Evolutionary conservation across 2,888 invertebrate genomes (phyloP), one percentile per base, ranked within the genome.

Genomic region (Ecliptopera silaceata): DNA sequence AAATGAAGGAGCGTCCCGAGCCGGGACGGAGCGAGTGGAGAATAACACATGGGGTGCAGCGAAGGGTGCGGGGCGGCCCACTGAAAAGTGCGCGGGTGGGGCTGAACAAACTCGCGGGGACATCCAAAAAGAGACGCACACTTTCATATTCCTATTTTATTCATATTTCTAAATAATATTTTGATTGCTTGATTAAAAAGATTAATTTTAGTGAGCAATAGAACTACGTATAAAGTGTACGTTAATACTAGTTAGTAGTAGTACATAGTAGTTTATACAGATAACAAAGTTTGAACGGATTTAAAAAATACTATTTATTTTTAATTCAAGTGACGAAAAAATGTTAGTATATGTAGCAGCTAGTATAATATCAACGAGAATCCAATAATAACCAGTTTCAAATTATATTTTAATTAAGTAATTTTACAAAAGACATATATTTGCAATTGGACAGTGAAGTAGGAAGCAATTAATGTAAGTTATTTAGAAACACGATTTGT

Each of bases 81-180:
- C 88, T 88, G 88, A 90, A 89, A 88, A 89, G 89, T 88, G 87
- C 88, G 90, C 90, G 90, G 91, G 89, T 85, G 89, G 90, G 88
- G 89, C 89, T 88, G 90, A 89, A 88, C 91, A 90, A 91, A 91
- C 91, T 91, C 91, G 91, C 91, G 91, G 86, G 91, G 89, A 84
- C 86, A 76, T 76, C 60, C 88, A 85, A 80, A 71, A 72, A 65
- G 68, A 60, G 60, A 66, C 59, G 15, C 39, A 44, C 70, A 64
- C 72, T 76, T 83, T 75, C 63, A 44, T 67, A 71, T 73, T 73
- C 69, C 70, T 68, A 64, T 66, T 71, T 68, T 49, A 56, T 59
- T 60, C 48, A 56, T 66, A 69, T 65, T 68, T 49, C 29, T 29
- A 3, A 15, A 10, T 17, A 10, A 42, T 2, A 36, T 29, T 48